These are phyloP conservation scores for Psittacara wagleri DNA, from an alignment of 2,113 vertebrate species.

Conservation along the genomic window DNA sequence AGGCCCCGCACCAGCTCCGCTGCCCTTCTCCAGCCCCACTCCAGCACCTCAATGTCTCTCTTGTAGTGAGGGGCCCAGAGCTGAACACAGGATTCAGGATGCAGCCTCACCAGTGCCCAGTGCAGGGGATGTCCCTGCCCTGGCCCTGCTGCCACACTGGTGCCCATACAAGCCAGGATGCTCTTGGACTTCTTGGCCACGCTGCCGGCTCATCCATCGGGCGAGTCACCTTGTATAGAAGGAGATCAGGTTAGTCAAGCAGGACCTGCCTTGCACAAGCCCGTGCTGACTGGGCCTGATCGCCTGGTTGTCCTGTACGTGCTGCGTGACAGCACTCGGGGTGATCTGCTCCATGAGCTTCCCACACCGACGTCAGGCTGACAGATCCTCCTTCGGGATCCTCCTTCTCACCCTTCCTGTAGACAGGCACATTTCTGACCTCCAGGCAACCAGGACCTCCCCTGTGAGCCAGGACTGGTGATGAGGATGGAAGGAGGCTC, in stretches of 20 bases:
- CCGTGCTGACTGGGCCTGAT: neutral
- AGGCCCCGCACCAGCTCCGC: rapidly evolving
- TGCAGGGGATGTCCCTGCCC: neutral
- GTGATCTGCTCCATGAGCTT: neutral
- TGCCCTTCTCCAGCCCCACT: neutral
- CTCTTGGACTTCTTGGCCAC: neutral
- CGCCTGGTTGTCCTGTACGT: neutral
- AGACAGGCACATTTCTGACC: neutral
- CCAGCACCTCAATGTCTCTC: neutral
- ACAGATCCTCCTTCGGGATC: neutral
- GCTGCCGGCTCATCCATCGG: neutral
- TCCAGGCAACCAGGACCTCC: neutral
- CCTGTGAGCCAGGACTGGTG: neutral
- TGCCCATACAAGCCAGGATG: neutral
- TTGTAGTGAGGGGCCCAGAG: neutral
- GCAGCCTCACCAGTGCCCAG: neutral
- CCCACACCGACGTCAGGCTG: neutral
- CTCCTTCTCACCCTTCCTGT: neutral
- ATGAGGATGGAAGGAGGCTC: neutral
- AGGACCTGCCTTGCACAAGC: neutral
- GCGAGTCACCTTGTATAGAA: neutral
- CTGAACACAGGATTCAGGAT: neutral
- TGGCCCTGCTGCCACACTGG: neutral
- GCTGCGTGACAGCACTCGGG: neutral
- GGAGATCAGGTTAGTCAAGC: neutral